phyloP scores from a whole-genome alignment of 2,113 vertebrate genomes.

The Rhombomys opimus region DNA sequence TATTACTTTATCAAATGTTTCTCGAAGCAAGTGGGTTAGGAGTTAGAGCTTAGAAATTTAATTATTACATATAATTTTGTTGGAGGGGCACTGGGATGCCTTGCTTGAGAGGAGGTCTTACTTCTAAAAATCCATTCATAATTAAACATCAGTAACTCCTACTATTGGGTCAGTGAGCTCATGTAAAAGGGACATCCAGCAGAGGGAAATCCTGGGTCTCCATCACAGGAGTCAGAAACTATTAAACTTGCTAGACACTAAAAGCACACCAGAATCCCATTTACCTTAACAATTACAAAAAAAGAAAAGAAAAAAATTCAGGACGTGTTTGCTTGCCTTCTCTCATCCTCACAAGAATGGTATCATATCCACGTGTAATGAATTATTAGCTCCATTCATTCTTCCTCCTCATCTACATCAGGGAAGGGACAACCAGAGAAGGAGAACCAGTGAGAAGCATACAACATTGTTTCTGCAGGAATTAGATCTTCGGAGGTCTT shows the following conservation, averaged over 20 bases:
- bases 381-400: neutral
- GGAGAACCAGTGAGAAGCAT: neutral
- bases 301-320: neutral
- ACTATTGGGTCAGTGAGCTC: neutral
- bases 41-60: slow-evolving; percentile 53
- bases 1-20: slow-evolving; percentile 50
- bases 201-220: neutral
- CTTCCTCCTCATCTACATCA: neutral
- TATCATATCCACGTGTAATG: neutral
- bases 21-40: slow-evolving; percentile 43
- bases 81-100: slow-evolving; percentile 1
- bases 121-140: slow-evolving; percentile 32
- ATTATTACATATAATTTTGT: slow-evolving; percentile 58
- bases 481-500: neutral
- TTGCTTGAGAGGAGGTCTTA: slow-evolving; percentile 59
- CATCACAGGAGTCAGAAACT: neutral
- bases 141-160: slow-evolving; percentile 36
- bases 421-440: neutral
- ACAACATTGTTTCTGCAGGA: neutral
- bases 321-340: neutral
- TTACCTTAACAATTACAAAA: neutral
- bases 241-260: neutral
- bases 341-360: neutral
- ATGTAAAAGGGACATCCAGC: neutral
- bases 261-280: neutral